These are phyloP conservation scores for Hormaphis cornu DNA, from an alignment of 1,140 invertebrate genomes.

Conservation along the genomic window DNA sequence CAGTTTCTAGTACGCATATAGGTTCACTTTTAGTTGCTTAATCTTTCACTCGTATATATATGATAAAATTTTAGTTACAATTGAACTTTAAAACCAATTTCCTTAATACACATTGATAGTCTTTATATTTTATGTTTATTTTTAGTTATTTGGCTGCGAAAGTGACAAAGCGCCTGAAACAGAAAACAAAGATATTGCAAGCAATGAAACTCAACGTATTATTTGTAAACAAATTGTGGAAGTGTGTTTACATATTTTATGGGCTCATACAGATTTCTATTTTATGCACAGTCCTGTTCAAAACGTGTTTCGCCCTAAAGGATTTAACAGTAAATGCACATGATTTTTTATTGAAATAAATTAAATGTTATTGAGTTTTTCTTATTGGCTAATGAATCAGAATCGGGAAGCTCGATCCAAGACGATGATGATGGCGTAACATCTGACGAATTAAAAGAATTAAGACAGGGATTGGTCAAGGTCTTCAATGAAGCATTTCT, in stretches of 20 bases:
- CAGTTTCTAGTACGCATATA: neutral
- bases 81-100: neutral
- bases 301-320: slow-evolving; percentile 4
- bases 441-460: slow-evolving; percentile 26
- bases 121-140: neutral
- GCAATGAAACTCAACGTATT: neutral
- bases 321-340: slow-evolving; percentile 3
- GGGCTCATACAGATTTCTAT: slow-evolving; percentile 26
- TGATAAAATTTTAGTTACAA: too few species aligned
- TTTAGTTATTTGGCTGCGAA: slow-evolving; percentile 25
- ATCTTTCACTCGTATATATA: too few species aligned
- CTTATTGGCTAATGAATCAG: neutral
- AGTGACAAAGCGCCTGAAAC: neutral
- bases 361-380: neutral
- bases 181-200: neutral
- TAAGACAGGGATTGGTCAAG: slow-evolving; percentile 17
- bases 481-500: slow-evolving; percentile 21
- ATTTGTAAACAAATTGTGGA: slow-evolving; percentile 25
- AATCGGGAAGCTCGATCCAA: neutral
- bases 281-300: slow-evolving; percentile 25
- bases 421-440: slow-evolving; percentile 15
- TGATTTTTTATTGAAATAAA: neutral
- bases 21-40: too few species aligned
- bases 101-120: neutral
- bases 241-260: slow-evolving; percentile 14